These are phyloP conservation scores for Microtus montanus DNA, from an alignment of 2,113 vertebrate species.

Conservation along the genomic window DNA sequence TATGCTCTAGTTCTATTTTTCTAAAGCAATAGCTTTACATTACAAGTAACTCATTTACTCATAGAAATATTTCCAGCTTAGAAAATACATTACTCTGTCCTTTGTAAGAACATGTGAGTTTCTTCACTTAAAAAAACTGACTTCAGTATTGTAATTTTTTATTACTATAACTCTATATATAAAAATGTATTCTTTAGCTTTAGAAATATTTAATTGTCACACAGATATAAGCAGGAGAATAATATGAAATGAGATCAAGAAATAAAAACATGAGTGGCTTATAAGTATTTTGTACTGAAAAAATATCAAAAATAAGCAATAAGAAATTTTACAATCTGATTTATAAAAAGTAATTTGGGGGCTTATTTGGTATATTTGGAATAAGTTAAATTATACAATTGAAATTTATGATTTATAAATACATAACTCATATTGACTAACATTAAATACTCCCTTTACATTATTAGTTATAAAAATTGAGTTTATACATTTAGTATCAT, in stretches of 20 bases:
- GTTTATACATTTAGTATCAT: background rate
- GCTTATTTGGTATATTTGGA: background rate
- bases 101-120: slow-evolving; percentile 2
- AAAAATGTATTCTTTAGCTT: background rate
- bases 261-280: background rate
- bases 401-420: background rate
- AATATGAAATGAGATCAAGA: background rate
- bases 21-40: background rate
- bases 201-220: background rate
- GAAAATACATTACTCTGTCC: background rate
- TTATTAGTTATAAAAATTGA: background rate
- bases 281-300: background rate
- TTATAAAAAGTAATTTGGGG: background rate
- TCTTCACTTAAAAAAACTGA: background rate
- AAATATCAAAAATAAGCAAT: background rate
- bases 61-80: slow-evolving; percentile 4
- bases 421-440: background rate
- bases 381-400: background rate
- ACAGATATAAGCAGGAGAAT: background rate
- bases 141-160: background rate
- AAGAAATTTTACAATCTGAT: background rate
- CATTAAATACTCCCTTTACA: background rate
- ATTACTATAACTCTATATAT: background rate
- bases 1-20: background rate
- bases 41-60: slow-evolving; percentile 20